Base-by-base conservation (phyloP, 2,113 vertebrate genomes). In the Melozone crissalis region DNA sequence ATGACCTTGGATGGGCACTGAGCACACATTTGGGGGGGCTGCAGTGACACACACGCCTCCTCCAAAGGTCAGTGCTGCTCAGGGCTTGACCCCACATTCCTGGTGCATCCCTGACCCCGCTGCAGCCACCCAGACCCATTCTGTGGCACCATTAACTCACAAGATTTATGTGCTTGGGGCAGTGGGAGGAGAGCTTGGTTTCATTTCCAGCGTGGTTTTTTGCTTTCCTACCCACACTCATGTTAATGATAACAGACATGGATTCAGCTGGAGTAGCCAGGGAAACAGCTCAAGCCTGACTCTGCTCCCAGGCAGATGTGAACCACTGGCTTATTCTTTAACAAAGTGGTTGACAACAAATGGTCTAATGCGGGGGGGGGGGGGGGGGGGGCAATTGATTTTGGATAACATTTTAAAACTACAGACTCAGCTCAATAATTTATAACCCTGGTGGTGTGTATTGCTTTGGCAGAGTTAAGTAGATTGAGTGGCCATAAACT, bases 71-170 rank as follows among this genome's bases (percentile, higher is more conserved):
- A 91, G 58, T 23, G 87, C 30, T 80, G 62, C 72, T 5, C 0
- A 49, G 91, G 91, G 75, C 93, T 93, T 96, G 96, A 97, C 93
- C 94, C 63, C 59, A 31, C 87, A 95, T 95, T 94, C 91, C 63
- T 95, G 2, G 28, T 17, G 65, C 78, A 91, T 86, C 95, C 51
- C 82, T 0, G 9, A 67, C 82, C 82, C 73, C 30, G 1, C 33
- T 81, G 72, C 88, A 94, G 85, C 74, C 72, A 88, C 6, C 80
- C 91, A 94, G 91, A 51, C 39, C 78, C 39, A 47, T 96, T 95
- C 92, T 95, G 72, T 74, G 75, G 75, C 93, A 90, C 83, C 52
- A 90, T 94, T 93, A 91, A 77, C 75, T 62, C 11, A 28, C 33
- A 95, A 91, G 93, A 95, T 95, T 97, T 95, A 95, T 95, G 91